Conservation (phyloP, 2,888 invertebrate species). For the Melolontha melolontha region DNA sequence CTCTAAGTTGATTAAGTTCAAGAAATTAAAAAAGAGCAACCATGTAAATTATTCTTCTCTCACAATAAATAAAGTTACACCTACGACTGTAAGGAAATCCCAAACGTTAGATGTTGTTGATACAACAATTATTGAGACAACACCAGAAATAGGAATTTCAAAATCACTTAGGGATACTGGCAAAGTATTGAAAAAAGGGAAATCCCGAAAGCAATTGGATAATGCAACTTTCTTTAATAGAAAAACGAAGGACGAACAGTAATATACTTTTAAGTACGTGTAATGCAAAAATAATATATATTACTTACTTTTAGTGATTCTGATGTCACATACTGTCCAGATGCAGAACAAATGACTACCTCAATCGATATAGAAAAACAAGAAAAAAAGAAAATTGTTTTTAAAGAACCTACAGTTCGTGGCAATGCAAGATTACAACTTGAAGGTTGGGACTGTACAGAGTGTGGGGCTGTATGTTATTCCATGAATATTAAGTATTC, state of each 20-base stretch:
- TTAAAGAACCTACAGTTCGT: conserved; percentile 32
- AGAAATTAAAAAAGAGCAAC: conserved; percentile 15
- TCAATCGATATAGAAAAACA: too few species aligned
- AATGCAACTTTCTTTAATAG: conserved; percentile 9
- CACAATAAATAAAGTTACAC: background rate
- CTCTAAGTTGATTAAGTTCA: conserved; percentile 21
- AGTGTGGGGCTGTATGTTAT: conserved; percentile 33
- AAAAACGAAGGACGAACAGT: background rate
- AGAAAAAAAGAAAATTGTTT: conserved; percentile 7
- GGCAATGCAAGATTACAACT: conserved; percentile 39
- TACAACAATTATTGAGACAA: conserved; percentile 37
- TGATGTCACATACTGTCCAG: conserved; percentile 8
- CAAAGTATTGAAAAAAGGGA: conserved; percentile 3
- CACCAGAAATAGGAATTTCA: conserved; percentile 17
- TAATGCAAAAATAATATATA: conserved; percentile 1
- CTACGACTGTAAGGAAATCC: background rate
- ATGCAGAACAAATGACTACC: background rate
- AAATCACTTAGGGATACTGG: conserved; percentile 6
- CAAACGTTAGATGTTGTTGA: conserved; percentile 29
- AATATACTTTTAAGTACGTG: conserved; percentile 6
- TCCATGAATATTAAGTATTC: conserved; percentile 1
- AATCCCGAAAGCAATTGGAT: background rate
- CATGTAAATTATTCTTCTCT: conserved; percentile 20
- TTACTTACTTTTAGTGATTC: conserved; percentile 16
- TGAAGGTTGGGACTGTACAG: conserved; percentile 42